These are phyloP conservation scores for Enteromius radiatus DNA, from an alignment of 2,797 vertebrate genomes.

Conservation along the genomic window DNA sequence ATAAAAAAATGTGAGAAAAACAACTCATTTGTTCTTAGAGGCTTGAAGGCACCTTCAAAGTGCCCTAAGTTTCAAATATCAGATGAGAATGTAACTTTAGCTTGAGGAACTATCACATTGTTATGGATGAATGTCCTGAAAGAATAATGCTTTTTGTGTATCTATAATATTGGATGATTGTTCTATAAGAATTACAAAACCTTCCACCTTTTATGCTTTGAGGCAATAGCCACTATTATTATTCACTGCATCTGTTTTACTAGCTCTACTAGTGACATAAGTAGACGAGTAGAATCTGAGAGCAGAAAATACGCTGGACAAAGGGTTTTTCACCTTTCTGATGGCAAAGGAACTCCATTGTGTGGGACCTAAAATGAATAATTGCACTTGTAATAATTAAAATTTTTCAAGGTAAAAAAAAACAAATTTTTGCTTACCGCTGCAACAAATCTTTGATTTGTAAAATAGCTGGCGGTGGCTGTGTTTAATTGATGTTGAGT, in stretches of 20 bases:
- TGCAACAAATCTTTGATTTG: constrained; percentile 2
- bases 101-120: not conserved
- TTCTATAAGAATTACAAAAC: not conserved
- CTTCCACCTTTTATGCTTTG: not conserved
- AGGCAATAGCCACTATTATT: not conserved
- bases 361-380: not conserved
- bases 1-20: constrained; percentile 4
- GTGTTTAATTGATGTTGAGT: constrained; percentile 59
- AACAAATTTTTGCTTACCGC: not conserved
- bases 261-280: not conserved
- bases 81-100: not conserved
- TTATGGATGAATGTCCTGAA: not conserved
- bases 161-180: not conserved
- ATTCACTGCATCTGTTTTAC: not conserved
- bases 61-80: constrained; percentile 1
- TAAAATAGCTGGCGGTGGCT: constrained; percentile 26
- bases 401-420: not conserved
- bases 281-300: not conserved
- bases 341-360: not conserved
- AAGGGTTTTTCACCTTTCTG: not conserved
- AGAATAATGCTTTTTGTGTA: not conserved
- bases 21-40: not conserved
- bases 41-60: constrained; percentile 19
- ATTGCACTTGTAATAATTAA: not conserved
- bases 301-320: not conserved